A percentile compares a stretch with the other conserved stretches of the same genome.
phyloP scores from a whole-genome alignment of 2,113 vertebrate genomes.

The Aplodontia rufa region DNA sequence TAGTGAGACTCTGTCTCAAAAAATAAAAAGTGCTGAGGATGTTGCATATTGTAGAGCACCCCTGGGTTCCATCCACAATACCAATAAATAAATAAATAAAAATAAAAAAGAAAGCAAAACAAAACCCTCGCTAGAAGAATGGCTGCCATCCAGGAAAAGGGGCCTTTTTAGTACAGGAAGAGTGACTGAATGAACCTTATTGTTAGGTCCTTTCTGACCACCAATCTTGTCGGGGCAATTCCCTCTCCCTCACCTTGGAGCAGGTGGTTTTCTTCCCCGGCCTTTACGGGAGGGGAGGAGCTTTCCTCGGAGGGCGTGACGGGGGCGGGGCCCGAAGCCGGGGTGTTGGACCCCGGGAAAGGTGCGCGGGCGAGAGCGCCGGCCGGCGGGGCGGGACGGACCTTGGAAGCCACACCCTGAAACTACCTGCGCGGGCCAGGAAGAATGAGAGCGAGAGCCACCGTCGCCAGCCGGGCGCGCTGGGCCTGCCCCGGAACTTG shows the following conservation, averaged over 20 bases:
- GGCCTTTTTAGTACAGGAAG: neutral
- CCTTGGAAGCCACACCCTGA: slow-evolving; percentile 72
- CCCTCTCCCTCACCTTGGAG: rapidly evolving
- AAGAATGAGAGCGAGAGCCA: slow-evolving; percentile 23
- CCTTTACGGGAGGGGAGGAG: neutral
- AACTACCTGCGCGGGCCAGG: slow-evolving; percentile 71
- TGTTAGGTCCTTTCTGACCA: rapidly evolving
- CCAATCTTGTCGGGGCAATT: rapidly evolving
- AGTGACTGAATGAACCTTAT: neutral
- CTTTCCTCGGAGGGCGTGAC: neutral
- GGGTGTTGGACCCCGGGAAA: neutral
- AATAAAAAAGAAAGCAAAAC: no score
- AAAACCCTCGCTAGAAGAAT: no score
- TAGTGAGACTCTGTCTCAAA: no score
- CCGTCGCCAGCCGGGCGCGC: neutral
- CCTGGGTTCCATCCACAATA: no score
- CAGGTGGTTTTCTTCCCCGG: no score
- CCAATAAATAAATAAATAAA: no score
- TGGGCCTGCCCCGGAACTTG: neutral
- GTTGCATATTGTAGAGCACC: no score
- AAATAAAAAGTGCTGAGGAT: no score
- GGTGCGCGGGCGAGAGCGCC: neutral
- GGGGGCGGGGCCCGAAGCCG: neutral
- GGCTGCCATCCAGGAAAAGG: neutral
- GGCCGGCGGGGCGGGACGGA: neutral